These are phyloP conservation scores for Rallus limicola DNA, from an alignment of 2,113 vertebrate species.

Conservation along the genomic window DNA sequence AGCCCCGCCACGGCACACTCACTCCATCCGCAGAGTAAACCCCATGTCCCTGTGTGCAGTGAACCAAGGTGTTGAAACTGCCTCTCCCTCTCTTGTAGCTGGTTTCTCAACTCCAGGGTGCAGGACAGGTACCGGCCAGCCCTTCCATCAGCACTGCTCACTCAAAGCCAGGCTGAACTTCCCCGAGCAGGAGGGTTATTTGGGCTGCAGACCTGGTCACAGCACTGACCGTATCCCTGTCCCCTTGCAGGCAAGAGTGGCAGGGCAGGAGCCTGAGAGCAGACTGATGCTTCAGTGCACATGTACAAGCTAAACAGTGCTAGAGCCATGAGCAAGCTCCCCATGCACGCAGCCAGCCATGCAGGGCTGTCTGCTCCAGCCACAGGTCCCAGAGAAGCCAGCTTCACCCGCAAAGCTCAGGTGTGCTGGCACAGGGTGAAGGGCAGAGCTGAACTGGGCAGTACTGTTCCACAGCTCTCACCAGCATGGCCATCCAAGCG, in stretches of 20 bases:
- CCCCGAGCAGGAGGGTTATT: not conserved
- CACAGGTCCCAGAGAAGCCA: fast-evolving
- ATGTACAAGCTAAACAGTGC: fast-evolving
- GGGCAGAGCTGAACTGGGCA: not conserved
- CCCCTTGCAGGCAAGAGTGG: not conserved
- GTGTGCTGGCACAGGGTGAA: fast-evolving
- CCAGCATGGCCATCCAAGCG: fast-evolving
- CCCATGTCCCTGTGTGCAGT: fast-evolving
- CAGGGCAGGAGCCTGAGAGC: not conserved
- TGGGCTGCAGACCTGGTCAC: not conserved
- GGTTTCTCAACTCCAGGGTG: not conserved
- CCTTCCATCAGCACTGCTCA: not conserved
- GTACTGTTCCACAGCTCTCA: not conserved
- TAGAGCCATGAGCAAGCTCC: not conserved
- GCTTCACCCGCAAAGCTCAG: not conserved
- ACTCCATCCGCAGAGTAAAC: not conserved
- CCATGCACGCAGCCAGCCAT: fast-evolving
- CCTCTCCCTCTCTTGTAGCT: not conserved
- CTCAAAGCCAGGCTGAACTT: not conserved
- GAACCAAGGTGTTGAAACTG: not conserved
- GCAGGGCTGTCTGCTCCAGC: not conserved
- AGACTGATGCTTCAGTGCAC: not conserved
- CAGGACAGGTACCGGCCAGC: not conserved
- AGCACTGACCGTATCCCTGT: fast-evolving
- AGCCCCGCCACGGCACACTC: not conserved